Evolutionary conservation across 2,113 vertebrate species (phyloP).

Genomic region (Calonectris borealis): DNA sequence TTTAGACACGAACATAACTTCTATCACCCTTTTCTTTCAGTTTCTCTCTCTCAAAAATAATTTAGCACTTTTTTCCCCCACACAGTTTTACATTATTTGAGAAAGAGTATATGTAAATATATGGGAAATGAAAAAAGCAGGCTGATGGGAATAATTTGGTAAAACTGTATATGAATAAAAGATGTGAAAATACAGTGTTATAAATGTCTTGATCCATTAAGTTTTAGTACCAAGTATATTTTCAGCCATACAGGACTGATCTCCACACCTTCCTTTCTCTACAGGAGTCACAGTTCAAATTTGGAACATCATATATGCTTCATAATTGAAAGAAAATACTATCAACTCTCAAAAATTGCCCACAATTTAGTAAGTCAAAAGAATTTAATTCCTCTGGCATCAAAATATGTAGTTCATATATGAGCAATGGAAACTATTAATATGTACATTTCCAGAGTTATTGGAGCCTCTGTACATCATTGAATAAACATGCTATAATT

Average conservation of each 20-base stretch:
- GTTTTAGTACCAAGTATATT: not conserved
- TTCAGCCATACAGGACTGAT: not conserved
- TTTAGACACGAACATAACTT: not conserved
- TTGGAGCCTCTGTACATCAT: not conserved
- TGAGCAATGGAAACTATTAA: not conserved
- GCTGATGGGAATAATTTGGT: not conserved
- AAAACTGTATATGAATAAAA: constrained; percentile 12
- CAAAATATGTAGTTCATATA: not conserved
- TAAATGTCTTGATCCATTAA: not conserved
- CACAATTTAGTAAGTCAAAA: not conserved
- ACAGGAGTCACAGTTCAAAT: not conserved
- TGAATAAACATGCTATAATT: not conserved
- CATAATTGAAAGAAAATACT: not conserved
- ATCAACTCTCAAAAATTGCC: not conserved
- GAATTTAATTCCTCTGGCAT: not conserved
- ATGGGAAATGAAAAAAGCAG: constrained; percentile 8
- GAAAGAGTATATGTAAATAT: not conserved
- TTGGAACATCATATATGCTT: not conserved
- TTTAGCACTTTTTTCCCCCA: not conserved
- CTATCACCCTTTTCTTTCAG: not conserved
- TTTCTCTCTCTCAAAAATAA: not conserved
- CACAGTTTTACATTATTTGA: not conserved
- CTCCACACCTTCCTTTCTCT: not conserved
- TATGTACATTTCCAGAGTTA: not conserved
- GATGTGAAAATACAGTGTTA: not conserved